phyloP scores from a whole-genome alignment of 1,140 invertebrate genomes.

The Saxidomus purpurata region DNA sequence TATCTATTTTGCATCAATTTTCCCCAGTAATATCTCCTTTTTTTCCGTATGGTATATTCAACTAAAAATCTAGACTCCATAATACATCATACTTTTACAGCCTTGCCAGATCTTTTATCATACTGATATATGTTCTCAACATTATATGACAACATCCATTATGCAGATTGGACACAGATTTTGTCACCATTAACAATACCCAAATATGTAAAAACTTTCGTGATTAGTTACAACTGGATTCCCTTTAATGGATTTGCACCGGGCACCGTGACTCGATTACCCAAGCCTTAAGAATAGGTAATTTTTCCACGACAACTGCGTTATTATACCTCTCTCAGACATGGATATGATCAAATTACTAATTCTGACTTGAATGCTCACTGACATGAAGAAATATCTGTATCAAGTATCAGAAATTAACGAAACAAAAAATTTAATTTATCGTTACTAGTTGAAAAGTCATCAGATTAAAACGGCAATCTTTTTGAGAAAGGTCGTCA shows the following conservation, averaged over 20 bases:
- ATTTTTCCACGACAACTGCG: background rate
- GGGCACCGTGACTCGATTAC: background rate
- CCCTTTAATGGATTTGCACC: background rate
- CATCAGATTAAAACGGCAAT: too few species aligned
- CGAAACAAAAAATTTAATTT: background rate
- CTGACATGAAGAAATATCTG: background rate
- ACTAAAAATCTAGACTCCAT: too few species aligned
- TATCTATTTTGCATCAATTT: too few species aligned
- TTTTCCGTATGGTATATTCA: too few species aligned
- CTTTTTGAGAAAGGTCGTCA: too few species aligned
- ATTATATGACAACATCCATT: conserved; percentile 6
- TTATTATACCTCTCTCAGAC: background rate
- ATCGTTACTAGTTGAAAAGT: too few species aligned
- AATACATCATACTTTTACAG: too few species aligned
- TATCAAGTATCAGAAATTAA: conserved; percentile 2
- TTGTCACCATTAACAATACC: background rate
- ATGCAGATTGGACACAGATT: background rate
- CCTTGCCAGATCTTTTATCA: background rate
- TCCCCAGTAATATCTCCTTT: too few species aligned
- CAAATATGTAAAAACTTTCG: background rate
- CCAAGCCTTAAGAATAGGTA: background rate
- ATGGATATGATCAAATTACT: background rate
- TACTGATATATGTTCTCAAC: background rate
- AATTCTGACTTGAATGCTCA: background rate
- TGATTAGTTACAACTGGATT: background rate